Conservation (phyloP, 1,140 invertebrate species). For the Oreohelix idahoensis region DNA sequence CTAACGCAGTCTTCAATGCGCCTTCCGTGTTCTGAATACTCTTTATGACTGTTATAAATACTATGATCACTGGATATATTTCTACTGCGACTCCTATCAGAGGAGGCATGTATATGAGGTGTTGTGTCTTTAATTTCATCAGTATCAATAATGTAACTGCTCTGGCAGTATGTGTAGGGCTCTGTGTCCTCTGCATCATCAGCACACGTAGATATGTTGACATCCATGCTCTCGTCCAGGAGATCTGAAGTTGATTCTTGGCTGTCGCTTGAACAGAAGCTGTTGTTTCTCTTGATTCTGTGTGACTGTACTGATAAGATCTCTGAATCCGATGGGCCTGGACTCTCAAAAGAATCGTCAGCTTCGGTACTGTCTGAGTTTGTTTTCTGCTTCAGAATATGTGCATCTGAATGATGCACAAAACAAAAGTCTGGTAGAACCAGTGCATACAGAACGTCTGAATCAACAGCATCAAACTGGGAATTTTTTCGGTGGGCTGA, state of each 20-base stretch:
- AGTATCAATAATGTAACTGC: not conserved
- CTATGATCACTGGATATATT: not conserved
- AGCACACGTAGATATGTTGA: not conserved
- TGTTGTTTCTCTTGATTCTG: not conserved
- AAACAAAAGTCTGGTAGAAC: constrained; percentile 65
- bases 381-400: not conserved
- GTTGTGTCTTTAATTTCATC: not conserved
- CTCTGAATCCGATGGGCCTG: not conserved
- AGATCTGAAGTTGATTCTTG: not conserved
- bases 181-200: not conserved
- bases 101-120: constrained; percentile 3
- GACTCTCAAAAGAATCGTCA: not conserved
- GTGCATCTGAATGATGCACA: constrained; percentile 32
- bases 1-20: not conserved
- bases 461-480: constrained; percentile 49
- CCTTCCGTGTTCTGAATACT: not conserved
- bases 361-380: not conserved
- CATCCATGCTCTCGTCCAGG: not conserved
- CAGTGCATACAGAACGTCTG: constrained; percentile 51
- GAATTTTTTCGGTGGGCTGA: constrained; percentile 51
- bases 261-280: not conserved
- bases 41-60: not conserved
- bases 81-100: not conserved
- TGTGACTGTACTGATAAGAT: not conserved
- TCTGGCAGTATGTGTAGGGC: not conserved